Evolutionary conservation across 2,797 vertebrate genomes (phyloP).

Genomic region (Epinephelus coioides): DNA sequence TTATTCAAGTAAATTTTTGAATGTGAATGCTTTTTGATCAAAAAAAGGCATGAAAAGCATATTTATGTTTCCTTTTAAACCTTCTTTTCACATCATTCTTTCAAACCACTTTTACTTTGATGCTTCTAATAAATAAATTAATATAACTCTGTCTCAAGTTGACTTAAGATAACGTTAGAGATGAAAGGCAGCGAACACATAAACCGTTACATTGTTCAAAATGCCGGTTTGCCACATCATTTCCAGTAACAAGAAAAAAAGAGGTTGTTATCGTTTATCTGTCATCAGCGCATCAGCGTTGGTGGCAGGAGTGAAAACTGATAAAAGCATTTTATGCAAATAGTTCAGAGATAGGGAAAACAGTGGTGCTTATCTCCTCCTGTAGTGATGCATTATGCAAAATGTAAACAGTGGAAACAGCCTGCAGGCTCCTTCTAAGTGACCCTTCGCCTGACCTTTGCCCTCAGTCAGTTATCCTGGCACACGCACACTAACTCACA

Average conservation of each 20-base stretch:
- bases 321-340: slow-evolving; percentile 39
- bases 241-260: not conserved
- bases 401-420: slow-evolving; percentile 8
- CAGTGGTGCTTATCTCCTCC: not conserved
- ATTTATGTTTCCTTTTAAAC: no score
- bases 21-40: no score
- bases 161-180: no score
- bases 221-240: not conserved
- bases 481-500: slow-evolving; percentile 5
- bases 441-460: slow-evolving; percentile 27
- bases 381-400: slow-evolving; percentile 21
- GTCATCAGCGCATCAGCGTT: not conserved
- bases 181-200: not conserved
- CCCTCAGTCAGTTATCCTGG: slow-evolving; percentile 23
- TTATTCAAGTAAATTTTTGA: no score
- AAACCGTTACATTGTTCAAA: not conserved
- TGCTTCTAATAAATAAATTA: no score
- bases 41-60: no score
- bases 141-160: no score
- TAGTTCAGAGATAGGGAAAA: not conserved
- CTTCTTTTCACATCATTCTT: no score
- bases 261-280: not conserved
- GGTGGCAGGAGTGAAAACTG: not conserved
- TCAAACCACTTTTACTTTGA: no score
- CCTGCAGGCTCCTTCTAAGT: not conserved